Evolutionary conservation across 2,888 invertebrate species (phyloP).

Genomic region (Acanthococcus lagerstroemiae): DNA sequence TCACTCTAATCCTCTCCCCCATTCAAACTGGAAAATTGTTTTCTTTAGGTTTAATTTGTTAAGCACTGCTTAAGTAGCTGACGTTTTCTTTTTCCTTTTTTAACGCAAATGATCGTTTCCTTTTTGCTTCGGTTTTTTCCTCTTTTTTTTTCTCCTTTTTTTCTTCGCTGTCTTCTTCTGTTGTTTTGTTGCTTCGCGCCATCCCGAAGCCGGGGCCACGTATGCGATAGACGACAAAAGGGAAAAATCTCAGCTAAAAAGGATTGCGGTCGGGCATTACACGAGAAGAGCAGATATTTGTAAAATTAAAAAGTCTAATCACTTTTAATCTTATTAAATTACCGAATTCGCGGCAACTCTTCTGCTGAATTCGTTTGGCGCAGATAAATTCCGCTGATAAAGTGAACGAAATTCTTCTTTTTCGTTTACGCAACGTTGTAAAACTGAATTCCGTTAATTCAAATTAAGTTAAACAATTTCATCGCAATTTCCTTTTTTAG

Average conservation of each 20-base stretch:
- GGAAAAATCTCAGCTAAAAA: background rate
- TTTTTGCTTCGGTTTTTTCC: conserved; percentile 4
- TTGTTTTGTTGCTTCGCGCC: too few relatives aligned
- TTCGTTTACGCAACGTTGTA: conserved; percentile 9
- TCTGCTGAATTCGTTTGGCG: background rate
- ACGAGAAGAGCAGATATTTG: conserved; percentile 12
- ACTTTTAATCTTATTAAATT: conserved; percentile 24
- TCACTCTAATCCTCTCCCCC: conserved; percentile 19
- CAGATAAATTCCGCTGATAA: conserved; percentile 13
- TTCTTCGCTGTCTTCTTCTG: background rate
- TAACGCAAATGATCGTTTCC: conserved; percentile 18
- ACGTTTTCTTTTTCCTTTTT: conserved; percentile 13
- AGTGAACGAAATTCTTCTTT: conserved; percentile 16
- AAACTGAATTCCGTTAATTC: conserved; percentile 10
- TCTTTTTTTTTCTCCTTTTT: background rate
- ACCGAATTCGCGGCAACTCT: background rate
- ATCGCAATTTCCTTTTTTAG: conserved; percentile 11
- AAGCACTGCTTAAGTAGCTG: conserved; percentile 27
- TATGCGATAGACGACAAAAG: background rate
- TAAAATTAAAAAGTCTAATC: conserved; percentile 26
- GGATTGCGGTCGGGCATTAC: background rate
- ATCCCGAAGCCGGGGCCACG: background rate
- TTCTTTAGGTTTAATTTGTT: conserved; percentile 26
- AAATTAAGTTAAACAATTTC: conserved; percentile 13
- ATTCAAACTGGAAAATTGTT: conserved; percentile 23